A percentile compares a stretch with the other conserved stretches of the same genome.
Evolutionary conservation across 2,888 invertebrate genomes (phyloP).

Genomic region (Yponomeuta cagnagella): DNA sequence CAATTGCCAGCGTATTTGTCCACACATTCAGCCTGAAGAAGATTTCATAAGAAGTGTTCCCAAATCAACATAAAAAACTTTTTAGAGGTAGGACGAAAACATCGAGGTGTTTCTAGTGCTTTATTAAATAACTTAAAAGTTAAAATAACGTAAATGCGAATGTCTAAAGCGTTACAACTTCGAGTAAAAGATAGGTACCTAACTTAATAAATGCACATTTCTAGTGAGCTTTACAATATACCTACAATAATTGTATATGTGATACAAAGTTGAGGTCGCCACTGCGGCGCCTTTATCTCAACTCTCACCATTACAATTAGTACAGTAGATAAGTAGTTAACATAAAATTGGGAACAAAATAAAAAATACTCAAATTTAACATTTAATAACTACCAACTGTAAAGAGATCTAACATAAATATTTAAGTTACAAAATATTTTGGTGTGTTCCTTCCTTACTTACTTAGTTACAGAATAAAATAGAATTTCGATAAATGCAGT

Average conservation of each 20-base stretch:
- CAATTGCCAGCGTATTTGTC: too few species aligned
- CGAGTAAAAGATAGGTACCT: neutral
- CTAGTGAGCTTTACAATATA: neutral
- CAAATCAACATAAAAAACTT: too few species aligned
- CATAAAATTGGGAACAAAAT: neutral
- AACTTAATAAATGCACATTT: slow-evolving; percentile 46
- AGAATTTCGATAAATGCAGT: slow-evolving; percentile 32
- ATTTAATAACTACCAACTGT: neutral
- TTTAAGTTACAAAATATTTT: neutral
- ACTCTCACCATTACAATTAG: neutral
- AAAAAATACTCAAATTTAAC: too few species aligned
- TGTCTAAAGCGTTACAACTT: neutral
- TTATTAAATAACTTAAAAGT: slow-evolving; percentile 21
- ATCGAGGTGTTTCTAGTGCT: slow-evolving; percentile 24
- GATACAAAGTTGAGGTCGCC: too few species aligned
- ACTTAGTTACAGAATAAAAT: neutral
- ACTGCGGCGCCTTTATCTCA: too few species aligned
- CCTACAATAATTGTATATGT: neutral
- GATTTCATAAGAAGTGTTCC: too few species aligned
- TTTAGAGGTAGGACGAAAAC: too few species aligned
- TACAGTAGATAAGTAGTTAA: neutral
- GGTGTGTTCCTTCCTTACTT: neutral
- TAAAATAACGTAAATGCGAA: neutral
- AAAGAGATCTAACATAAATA: neutral
- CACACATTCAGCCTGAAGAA: too few species aligned